Evolutionary conservation across 1,140 invertebrate species (phyloP).

Genomic region (Kradibia gibbosae): DNA sequence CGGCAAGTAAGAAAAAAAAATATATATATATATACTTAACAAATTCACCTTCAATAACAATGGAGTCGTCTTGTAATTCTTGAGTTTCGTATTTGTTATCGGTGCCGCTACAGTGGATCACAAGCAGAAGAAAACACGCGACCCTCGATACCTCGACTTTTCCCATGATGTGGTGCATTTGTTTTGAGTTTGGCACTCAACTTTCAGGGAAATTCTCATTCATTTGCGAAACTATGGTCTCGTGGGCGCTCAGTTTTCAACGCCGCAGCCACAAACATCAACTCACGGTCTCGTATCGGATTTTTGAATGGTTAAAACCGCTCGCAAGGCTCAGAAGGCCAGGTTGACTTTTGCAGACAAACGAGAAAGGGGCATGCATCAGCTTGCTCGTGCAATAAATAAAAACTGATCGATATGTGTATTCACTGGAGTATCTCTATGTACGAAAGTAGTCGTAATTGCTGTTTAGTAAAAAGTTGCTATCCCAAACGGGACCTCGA

Average conservation of each 20-base stretch:
- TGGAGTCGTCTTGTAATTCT: slow-evolving; percentile 49
- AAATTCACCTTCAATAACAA: slow-evolving; percentile 64
- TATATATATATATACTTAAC: background rate
- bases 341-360: no score
- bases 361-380: background rate
- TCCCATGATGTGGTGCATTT: background rate
- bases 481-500: slow-evolving; percentile 14
- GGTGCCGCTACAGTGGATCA: background rate
- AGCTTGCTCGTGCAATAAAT: background rate
- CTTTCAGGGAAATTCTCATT: background rate
- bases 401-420: background rate
- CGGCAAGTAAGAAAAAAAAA: no score
- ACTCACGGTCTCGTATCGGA: background rate
- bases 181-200: background rate
- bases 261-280: background rate
- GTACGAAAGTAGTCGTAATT: background rate
- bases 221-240: background rate
- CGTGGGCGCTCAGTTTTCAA: background rate
- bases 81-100: slow-evolving; percentile 24
- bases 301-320: background rate
- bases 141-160: slow-evolving; percentile 7
- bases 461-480: slow-evolving; percentile 16
- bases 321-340: background rate
- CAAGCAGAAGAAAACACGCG: slow-evolving; percentile 29
- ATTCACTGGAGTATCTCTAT: background rate